phyloP scores from a whole-genome alignment of 2,888 invertebrate species.

The Diogma glabrata region DNA sequence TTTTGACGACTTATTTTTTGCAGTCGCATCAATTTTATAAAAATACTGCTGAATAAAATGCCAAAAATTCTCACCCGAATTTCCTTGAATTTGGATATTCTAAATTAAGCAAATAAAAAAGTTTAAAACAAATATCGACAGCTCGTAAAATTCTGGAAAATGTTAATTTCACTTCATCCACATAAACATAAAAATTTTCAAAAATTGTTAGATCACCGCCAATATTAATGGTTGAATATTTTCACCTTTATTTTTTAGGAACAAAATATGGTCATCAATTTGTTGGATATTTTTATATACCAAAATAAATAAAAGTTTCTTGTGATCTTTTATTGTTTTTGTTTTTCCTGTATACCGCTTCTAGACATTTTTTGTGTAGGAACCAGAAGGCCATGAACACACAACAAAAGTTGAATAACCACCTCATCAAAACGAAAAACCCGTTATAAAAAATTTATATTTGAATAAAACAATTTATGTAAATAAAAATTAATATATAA shows the following conservation, averaged over 20 bases:
- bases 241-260: not conserved
- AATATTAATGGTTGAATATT: constrained; percentile 6
- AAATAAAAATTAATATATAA: no score
- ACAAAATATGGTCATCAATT: constrained; percentile 3
- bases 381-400: constrained; percentile 9
- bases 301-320: not conserved
- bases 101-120: constrained; percentile 8
- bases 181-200: not conserved
- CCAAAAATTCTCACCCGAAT: not conserved
- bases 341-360: not conserved
- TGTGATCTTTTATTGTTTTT: not conserved
- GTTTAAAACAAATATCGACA: constrained; percentile 6
- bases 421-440: not conserved
- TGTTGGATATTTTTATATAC: not conserved
- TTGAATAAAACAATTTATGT: no score
- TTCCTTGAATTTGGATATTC: constrained; percentile 5
- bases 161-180: not conserved
- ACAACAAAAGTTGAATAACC: not conserved
- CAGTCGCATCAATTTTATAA: not conserved
- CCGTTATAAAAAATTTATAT: no score
- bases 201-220: not conserved
- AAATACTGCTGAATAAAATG: constrained; percentile 2
- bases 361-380: constrained; percentile 6
- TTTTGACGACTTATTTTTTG: not conserved
- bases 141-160: constrained; percentile 1